Percentiles rank a stretch among this genome's conserved stretches.
These are phyloP conservation scores for Stictonetta naevosa DNA, from an alignment of 2,113 vertebrate genomes.

Conservation along the genomic window DNA sequence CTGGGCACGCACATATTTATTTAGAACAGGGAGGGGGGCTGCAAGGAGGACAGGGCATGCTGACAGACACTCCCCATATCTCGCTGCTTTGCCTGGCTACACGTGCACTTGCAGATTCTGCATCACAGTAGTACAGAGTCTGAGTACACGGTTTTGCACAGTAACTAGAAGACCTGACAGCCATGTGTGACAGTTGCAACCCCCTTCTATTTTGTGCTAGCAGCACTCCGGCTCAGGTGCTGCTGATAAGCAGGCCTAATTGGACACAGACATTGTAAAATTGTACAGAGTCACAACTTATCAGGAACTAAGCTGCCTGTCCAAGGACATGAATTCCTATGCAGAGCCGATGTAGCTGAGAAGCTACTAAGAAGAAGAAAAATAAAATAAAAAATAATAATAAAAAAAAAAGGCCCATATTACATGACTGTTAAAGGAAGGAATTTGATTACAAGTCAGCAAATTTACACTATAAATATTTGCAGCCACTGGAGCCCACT, in stretches of 20 bases:
- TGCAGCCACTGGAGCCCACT: not conserved
- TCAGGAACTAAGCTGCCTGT: not conserved
- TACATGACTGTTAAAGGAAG: not conserved
- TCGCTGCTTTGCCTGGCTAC: not conserved
- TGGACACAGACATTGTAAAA: not conserved
- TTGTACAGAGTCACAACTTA: not conserved
- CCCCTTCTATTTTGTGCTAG: not conserved
- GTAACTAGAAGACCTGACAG: not conserved
- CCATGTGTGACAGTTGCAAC: not conserved
- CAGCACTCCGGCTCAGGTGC: not conserved
- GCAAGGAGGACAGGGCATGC: not conserved
- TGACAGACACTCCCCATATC: not conserved
- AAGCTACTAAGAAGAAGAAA: not conserved
- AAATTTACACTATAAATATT: not conserved
- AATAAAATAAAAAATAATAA: not conserved
- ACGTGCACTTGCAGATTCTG: not conserved
- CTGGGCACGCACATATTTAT: not conserved
- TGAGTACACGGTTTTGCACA: rapidly evolving
- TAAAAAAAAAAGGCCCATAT: not conserved
- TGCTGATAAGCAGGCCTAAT: not conserved
- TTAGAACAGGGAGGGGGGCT: not conserved
- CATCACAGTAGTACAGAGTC: rapidly evolving
- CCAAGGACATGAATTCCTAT: not conserved
- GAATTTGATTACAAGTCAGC: not conserved
- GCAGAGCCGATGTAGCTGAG: not conserved